phyloP scores from a whole-genome alignment of 2,888 invertebrate genomes.

The Thumatha senex region DNA sequence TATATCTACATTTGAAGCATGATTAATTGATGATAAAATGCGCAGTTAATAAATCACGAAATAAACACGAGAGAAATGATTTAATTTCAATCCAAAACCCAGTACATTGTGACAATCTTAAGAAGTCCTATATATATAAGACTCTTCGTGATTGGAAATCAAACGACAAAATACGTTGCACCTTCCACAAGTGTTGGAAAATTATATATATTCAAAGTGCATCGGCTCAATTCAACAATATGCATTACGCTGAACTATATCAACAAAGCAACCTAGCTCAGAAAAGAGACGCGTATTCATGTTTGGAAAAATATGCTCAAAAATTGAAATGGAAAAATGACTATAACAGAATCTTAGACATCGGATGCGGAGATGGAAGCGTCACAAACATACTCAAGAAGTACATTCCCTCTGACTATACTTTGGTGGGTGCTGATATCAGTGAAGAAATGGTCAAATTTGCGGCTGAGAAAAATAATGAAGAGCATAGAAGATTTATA shows the following conservation, averaged over 20 bases:
- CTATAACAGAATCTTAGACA: constrained; percentile 79
- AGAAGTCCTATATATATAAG: background rate
- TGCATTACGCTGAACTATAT: constrained; percentile 87
- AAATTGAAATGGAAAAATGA: constrained; percentile 80
- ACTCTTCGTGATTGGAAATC: background rate
- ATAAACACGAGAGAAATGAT: too few species aligned
- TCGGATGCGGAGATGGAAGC: constrained; percentile 89
- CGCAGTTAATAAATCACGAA: too few species aligned
- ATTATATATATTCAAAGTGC: background rate
- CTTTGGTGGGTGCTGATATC: constrained; percentile 85
- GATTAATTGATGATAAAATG: too few species aligned
- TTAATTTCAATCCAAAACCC: too few species aligned
- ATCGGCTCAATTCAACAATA: constrained; percentile 18
- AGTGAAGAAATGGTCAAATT: constrained; percentile 87
- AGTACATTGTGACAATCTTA: too few species aligned
- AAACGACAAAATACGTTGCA: background rate
- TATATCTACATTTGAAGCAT: too few species aligned
- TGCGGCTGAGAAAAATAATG: constrained; percentile 78
- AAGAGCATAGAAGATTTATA: constrained; percentile 73
- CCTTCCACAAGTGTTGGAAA: background rate
- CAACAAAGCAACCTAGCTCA: constrained; percentile 87
- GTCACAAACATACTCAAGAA: constrained; percentile 85
- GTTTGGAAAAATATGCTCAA: constrained; percentile 84
- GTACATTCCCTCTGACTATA: constrained; percentile 78
- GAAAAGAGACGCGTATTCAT: constrained; percentile 71